phyloP scores from a whole-genome alignment of 2,113 vertebrate genomes.

The Gopherus evgoodei region DNA sequence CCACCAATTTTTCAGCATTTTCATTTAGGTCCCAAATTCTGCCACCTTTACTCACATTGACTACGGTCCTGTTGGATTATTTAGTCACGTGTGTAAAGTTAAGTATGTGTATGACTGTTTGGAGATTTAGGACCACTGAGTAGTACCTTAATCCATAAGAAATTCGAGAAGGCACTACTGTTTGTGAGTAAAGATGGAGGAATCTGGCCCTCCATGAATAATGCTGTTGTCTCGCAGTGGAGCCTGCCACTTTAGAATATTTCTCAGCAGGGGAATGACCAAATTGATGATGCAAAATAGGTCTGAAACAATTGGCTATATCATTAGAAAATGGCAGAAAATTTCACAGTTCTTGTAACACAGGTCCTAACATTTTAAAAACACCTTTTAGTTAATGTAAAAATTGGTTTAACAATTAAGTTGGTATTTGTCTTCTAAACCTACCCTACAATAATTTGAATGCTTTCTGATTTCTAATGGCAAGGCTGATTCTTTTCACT shows the following conservation, averaged over 20 bases:
- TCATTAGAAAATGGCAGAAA: neutral
- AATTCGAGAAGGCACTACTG: neutral
- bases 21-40: neutral
- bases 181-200: neutral
- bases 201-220: neutral
- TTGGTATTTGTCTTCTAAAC: neutral
- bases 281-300: neutral
- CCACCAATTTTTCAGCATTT: neutral
- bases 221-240: neutral
- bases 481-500: neutral
- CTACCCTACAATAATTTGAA: neutral
- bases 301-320: neutral
- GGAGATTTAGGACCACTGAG: neutral
- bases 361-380: neutral
- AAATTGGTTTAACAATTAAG: neutral
- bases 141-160: neutral
- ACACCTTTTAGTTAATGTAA: neutral
- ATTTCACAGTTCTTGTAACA: neutral
- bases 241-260: neutral
- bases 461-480: neutral
- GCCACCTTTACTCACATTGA: neutral
- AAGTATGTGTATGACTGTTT: neutral
- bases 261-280: neutral
- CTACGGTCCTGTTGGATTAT: neutral
- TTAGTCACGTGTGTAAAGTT: fast-evolving